Percentiles rank a stretch among this genome's conserved stretches.
Evolutionary conservation across 2,888 invertebrate species (phyloP).

Genomic region (Agriopis aurantiaria): DNA sequence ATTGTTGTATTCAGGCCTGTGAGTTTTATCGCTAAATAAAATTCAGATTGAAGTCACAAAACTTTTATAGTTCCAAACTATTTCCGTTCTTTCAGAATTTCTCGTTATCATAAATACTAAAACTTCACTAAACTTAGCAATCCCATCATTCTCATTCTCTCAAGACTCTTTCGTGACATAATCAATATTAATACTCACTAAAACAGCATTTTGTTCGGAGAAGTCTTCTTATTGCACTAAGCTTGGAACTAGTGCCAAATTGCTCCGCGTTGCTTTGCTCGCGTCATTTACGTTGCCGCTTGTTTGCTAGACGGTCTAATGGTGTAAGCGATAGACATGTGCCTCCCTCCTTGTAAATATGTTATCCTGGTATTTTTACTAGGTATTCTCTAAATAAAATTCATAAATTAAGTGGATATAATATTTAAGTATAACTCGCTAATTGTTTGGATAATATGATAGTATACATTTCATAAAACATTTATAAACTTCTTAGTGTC

Average conservation of each 20-base stretch:
- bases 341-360: conserved; percentile 16
- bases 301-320: conserved; percentile 39
- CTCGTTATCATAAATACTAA: conserved; percentile 21
- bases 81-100: neutral
- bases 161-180: conserved; percentile 37
- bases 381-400: neutral
- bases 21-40: too few relatives aligned
- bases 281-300: conserved; percentile 77
- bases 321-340: conserved; percentile 34
- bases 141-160: conserved; percentile 22
- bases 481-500: neutral
- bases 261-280: conserved; percentile 76
- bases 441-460: too few relatives aligned
- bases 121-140: conserved; percentile 20
- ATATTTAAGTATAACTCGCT: too few relatives aligned
- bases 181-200: conserved; percentile 51
- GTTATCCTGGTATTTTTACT: conserved; percentile 12
- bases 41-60: neutral
- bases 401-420: neutral
- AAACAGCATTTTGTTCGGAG: conserved; percentile 66
- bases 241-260: conserved; percentile 79
- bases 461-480: too few relatives aligned
- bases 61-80: neutral
- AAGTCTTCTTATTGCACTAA: conserved; percentile 65
- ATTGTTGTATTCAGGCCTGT: too few relatives aligned